Base-by-base conservation (phyloP, 2,888 invertebrate genomes). In the Acutogordius australiensis region DNA sequence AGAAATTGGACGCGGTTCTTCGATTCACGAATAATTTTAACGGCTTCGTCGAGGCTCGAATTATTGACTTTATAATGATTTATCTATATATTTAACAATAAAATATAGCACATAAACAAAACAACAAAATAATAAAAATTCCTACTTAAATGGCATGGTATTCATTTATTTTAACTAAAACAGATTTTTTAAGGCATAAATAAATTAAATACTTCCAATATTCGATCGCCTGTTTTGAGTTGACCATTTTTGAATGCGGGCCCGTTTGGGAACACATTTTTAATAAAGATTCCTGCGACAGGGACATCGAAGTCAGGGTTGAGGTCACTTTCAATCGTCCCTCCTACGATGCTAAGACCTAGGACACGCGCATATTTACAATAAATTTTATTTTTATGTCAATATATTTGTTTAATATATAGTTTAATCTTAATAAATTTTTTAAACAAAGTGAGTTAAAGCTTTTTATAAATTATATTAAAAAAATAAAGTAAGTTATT, bases 231-330 rank as follows among this genome's bases (percentile, higher is more conserved):
- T 63, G 73, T 74, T 64, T 71, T 72, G 60, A 75, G 68, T 30
- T 68, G 67, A n/a, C 82, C 86, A 64, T 83, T 81, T 66, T 78
- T 77, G 59, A 86, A 88, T 0, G 94, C 97, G 0, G 94, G 90
- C 72, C 87, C 88, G 63, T 84, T 81, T 1, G 84, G 79, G 18
- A 90, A 79, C 0, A 97, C 90, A 67, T 87, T 86, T 72, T 94
- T 94, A 68, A 97, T 86, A 71, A 97, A 97, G 68, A 97, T 91
- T 2, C 94, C 94, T 61, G 86, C 81, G 64, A 90, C 78, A 59
- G 77, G 76, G 62, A 76, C 79, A 61, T 81, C 80, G 63, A 79
- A 79, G 45, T 65, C 66, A 61, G 79, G 77, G 23, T 51, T 51
- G 4, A 51, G 51, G 63, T 77, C 75, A 57, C 77, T 51, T 23